Conservation (phyloP, 1,140 invertebrate species). For the Drosophila takahashii region DNA sequence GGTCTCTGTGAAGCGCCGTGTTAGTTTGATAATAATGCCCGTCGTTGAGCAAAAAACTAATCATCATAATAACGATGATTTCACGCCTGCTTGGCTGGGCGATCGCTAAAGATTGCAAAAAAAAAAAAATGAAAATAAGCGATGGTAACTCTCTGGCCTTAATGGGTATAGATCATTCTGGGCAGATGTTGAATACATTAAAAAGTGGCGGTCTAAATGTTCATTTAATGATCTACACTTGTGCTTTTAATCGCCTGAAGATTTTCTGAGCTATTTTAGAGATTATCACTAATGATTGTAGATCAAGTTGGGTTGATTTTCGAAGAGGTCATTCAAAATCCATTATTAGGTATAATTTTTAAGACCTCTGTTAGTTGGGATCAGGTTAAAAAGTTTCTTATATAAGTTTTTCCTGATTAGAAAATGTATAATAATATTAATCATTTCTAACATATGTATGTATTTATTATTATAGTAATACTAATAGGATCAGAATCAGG, state of each 20-base stretch:
- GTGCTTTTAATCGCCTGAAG: background rate
- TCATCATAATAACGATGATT: constrained; percentile 47
- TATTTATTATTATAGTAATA: too few relatives aligned
- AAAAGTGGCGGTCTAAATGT: constrained; percentile 1
- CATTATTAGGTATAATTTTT: too few relatives aligned
- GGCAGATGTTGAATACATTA: constrained; percentile 7
- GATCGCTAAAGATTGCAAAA: constrained; percentile 16
- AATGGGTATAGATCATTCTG: constrained; percentile 1
- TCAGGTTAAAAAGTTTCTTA: too few relatives aligned
- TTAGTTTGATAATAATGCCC: constrained; percentile 70
- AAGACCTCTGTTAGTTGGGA: too few relatives aligned
- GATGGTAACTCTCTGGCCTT: constrained; percentile 1
- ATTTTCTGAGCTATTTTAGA: background rate
- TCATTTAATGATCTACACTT: background rate
- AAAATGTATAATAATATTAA: too few relatives aligned
- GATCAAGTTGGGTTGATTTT: background rate
- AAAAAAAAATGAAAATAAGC: too few relatives aligned
- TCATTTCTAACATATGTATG: too few relatives aligned
- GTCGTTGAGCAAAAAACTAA: constrained; percentile 26
- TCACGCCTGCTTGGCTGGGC: constrained; percentile 44
- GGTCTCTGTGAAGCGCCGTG: constrained; percentile 35
- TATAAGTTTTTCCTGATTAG: too few relatives aligned
- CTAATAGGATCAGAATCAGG: too few relatives aligned
- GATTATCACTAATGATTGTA: constrained; percentile 2
- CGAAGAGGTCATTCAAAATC: background rate